Base-by-base conservation (phyloP, 2,888 invertebrate species). In the Drosophila longiperda region DNA sequence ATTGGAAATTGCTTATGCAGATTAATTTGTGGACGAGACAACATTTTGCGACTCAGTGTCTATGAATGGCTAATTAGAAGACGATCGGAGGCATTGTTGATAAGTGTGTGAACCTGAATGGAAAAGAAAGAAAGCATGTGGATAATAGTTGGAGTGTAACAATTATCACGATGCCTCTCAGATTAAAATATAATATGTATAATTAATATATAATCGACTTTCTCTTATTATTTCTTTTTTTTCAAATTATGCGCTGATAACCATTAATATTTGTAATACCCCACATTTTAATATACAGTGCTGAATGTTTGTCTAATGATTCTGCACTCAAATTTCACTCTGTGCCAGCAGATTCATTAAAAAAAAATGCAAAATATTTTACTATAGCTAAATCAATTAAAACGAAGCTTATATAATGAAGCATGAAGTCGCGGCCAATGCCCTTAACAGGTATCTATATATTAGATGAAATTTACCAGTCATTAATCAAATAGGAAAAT, bases 401-500 rank as follows among this genome's bases (percentile, higher is more conserved):
- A 78, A 60, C 73, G 75, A 79, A 63, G 69, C 77, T 87, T 81
- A 81, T 75, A 81, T 83, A 87, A 85, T 85, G 81, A 83, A 75
- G 66, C 83, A 68, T 85, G 74, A 75, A 76, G 70, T 52, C 15
- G 64, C 49, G 75, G 78, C 72, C 75, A 78, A 78, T 78, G 78
- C 79, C 78, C 78, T 78, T 78, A 71, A 29, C 60, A 63, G 48
- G 73, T 62, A 32, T 53, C 38, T 54, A 0, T n/a, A 71, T 66
- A 78, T 67, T 75, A 62, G 54, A 75, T 75, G 79, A 72, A 75
- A 75, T 75, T 80, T 69, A 73, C 52, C 72, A 66, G 74, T 76
- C 83, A 87, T 84, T 80, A 87, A 87, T 84, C 85, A 87, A 84
- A n/a, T 38, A 72, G 76, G 73, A 73, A 80, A 84, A 84, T 87